phyloP scores from a whole-genome alignment of 2,888 invertebrate genomes.

The Ophion costatus region DNA sequence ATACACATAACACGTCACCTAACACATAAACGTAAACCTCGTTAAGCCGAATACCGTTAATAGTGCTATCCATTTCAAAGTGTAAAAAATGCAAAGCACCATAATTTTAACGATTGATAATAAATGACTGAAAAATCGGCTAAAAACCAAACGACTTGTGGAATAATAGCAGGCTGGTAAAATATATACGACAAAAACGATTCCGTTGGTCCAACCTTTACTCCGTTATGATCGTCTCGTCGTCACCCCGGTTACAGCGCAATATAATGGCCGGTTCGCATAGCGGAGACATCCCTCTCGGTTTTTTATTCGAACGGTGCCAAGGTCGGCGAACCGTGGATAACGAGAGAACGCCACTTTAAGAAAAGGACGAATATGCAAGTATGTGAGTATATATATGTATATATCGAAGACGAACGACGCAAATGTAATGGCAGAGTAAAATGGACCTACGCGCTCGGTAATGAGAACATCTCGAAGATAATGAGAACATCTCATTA shows the following conservation, averaged over 20 bases:
- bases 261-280: constrained; percentile 41
- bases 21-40: background rate
- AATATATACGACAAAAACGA: constrained; percentile 60
- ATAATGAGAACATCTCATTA: constrained; percentile 45
- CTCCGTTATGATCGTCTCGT: constrained; percentile 45
- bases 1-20: background rate
- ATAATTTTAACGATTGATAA: constrained; percentile 10
- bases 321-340: constrained; percentile 66
- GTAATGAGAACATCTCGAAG: constrained; percentile 50
- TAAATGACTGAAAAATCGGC: constrained; percentile 59
- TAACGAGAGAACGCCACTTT: constrained; percentile 57
- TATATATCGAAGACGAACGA: constrained; percentile 35
- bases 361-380: constrained; percentile 19
- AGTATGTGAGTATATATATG: background rate
- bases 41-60: background rate
- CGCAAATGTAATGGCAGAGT: constrained; percentile 44
- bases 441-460: constrained; percentile 28
- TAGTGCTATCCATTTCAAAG: constrained; percentile 13
- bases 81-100: constrained; percentile 17
- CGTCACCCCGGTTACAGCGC: constrained; percentile 45
- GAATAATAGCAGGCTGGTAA: constrained; percentile 46
- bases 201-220: constrained; percentile 50
- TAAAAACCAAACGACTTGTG: constrained; percentile 36
- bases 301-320: constrained; percentile 60
- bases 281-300: constrained; percentile 44